Evolutionary conservation across 2,113 vertebrate genomes (phyloP).

Genomic region (Miniopterus natalensis): DNA sequence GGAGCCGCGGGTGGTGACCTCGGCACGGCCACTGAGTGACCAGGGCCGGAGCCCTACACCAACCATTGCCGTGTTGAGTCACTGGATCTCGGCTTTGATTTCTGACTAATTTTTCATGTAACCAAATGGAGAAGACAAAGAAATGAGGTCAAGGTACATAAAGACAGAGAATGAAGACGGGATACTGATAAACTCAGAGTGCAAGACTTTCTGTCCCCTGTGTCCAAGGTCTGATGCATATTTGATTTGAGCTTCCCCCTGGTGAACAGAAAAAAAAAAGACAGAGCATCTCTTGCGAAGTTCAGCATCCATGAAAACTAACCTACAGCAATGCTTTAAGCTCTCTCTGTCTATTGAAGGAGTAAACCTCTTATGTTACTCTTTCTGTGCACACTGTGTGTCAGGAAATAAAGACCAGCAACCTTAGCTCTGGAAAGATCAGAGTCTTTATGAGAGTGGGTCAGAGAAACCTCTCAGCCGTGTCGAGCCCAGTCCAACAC

Average conservation of each 20-base stretch:
- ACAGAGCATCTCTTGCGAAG: background rate
- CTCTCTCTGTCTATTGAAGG: background rate
- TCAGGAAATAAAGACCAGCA: conserved; percentile 1
- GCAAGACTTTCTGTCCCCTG: background rate
- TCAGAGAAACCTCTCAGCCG: background rate
- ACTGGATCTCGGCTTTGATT: background rate
- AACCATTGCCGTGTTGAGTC: background rate
- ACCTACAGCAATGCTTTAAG: background rate
- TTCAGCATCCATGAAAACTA: background rate
- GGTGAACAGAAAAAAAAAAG: background rate
- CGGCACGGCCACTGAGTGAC: background rate
- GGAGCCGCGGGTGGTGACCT: background rate
- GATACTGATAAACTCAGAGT: background rate
- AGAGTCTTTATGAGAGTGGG: background rate
- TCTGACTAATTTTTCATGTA: background rate
- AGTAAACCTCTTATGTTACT: background rate
- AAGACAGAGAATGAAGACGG: background rate
- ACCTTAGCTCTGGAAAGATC: background rate
- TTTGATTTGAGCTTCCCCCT: background rate
- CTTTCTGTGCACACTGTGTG: background rate
- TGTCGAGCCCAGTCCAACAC: background rate
- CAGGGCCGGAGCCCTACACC: background rate
- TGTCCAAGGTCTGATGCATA: background rate
- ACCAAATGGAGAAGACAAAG: background rate
- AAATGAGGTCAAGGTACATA: background rate